Evolutionary conservation across 2,888 invertebrate species (phyloP).

Genomic region (Acrocyrtus sp.): DNA sequence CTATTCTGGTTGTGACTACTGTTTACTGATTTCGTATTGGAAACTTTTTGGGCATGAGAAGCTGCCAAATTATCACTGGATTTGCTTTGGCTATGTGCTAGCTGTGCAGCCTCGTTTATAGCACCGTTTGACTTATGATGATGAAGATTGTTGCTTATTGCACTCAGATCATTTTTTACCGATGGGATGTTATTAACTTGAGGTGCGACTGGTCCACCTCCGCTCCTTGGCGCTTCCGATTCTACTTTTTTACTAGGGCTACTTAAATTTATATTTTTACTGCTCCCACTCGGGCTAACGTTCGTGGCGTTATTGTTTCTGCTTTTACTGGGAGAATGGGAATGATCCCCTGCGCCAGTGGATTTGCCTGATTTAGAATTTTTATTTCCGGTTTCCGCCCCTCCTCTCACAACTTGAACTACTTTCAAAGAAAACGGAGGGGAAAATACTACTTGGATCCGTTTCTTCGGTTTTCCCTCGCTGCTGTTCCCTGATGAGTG

Average conservation of each 20-base stretch:
- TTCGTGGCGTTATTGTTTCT: neutral
- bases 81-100: slow-evolving; percentile 9
- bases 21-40: slow-evolving; percentile 37
- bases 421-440: slow-evolving; percentile 63
- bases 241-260: slow-evolving; percentile 29
- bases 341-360: neutral
- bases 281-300: slow-evolving; percentile 3
- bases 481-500: neutral
- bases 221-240: slow-evolving; percentile 40
- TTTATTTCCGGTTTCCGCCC: slow-evolving; percentile 3
- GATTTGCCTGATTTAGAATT: slow-evolving; percentile 1
- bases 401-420: slow-evolving; percentile 42
- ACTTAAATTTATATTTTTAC: slow-evolving; percentile 22
- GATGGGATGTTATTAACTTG: slow-evolving; percentile 19
- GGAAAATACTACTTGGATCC: slow-evolving; percentile 59
- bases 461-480: slow-evolving; percentile 47
- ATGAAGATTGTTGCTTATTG: slow-evolving; percentile 1
- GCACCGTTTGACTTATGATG: slow-evolving; percentile 38
- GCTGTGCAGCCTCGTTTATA: slow-evolving; percentile 12
- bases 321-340: slow-evolving; percentile 6
- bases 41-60: slow-evolving; percentile 15
- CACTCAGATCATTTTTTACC: slow-evolving; percentile 36
- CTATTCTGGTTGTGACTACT: slow-evolving; percentile 19
- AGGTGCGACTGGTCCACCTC: slow-evolving; percentile 16
- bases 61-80: slow-evolving; percentile 29